phyloP scores from a whole-genome alignment of 2,113 vertebrate species.

The Passer domesticus region DNA sequence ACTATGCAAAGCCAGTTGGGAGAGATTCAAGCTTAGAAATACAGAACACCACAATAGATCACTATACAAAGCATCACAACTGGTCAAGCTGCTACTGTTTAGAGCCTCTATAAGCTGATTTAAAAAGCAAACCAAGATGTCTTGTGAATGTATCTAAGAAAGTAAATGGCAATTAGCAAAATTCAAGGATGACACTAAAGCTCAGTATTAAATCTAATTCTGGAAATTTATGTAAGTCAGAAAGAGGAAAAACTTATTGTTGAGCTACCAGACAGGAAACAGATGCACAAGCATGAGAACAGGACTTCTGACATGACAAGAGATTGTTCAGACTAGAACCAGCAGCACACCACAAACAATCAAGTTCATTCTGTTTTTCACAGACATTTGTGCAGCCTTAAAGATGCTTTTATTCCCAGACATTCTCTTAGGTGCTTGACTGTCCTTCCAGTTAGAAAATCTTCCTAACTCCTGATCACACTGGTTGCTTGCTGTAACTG shows the following conservation, averaged over 20 bases:
- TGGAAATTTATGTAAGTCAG: background rate
- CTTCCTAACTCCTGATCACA: background rate
- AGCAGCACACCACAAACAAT: background rate
- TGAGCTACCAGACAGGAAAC: background rate
- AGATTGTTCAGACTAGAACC: background rate
- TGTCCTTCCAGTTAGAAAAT: background rate
- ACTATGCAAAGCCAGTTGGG: conserved; percentile 51
- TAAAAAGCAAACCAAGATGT: background rate
- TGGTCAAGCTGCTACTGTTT: background rate
- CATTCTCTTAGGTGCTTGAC: background rate
- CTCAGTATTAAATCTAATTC: background rate
- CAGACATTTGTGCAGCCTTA: background rate
- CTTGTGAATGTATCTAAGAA: background rate
- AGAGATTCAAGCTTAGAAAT: conserved; percentile 59
- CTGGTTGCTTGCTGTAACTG: background rate
- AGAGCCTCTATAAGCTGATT: background rate
- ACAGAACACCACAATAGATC: background rate
- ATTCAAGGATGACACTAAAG: background rate
- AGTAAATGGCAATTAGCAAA: background rate
- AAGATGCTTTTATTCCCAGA: background rate
- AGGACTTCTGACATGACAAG: background rate
- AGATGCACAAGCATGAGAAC: background rate
- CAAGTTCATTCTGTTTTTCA: background rate
- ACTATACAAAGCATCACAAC: background rate
- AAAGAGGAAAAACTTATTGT: background rate